Conservation (phyloP, 2,113 vertebrate species). For the Chaetodon trifascialis region DNA sequence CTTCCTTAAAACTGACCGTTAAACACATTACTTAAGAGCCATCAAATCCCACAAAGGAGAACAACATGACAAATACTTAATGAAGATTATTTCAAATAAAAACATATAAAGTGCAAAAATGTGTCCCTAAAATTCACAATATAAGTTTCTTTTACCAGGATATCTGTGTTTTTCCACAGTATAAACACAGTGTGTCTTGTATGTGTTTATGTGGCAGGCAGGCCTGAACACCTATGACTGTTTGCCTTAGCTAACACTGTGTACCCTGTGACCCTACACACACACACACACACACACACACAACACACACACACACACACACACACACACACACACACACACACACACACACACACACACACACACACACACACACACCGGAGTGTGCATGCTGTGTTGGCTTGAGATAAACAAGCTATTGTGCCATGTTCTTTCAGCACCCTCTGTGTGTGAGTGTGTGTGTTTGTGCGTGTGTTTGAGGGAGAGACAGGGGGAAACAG, state of each 20-base stretch:
- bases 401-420: slow-evolving; percentile 68
- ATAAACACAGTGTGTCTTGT: background rate
- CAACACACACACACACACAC: slow-evolving; percentile 19
- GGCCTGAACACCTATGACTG: slow-evolving; percentile 45
- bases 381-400: slow-evolving; percentile 73
- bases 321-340: slow-evolving; percentile 16
- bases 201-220: slow-evolving; percentile 23
- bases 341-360: too few relatives aligned
- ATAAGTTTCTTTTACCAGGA: background rate
- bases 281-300: slow-evolving; percentile 21
- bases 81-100: background rate
- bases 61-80: background rate
- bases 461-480: slow-evolving; percentile 8
- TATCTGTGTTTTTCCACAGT: background rate
- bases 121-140: background rate
- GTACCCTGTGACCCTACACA: slow-evolving; percentile 54
- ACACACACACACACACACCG: slow-evolving; percentile 40
- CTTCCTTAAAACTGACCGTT: background rate
- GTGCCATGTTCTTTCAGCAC: slow-evolving; percentile 62
- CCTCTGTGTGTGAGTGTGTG: slow-evolving; percentile 21
- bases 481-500: slow-evolving; percentile 29
- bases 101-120: background rate
- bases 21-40: too few relatives aligned
- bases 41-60: background rate
- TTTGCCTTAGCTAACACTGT: slow-evolving; percentile 31